A percentile compares a stretch with the other conserved stretches of the same genome.
Evolutionary conservation across 2,888 invertebrate species (phyloP).

Genomic region (Zygogramma bicolorata): DNA sequence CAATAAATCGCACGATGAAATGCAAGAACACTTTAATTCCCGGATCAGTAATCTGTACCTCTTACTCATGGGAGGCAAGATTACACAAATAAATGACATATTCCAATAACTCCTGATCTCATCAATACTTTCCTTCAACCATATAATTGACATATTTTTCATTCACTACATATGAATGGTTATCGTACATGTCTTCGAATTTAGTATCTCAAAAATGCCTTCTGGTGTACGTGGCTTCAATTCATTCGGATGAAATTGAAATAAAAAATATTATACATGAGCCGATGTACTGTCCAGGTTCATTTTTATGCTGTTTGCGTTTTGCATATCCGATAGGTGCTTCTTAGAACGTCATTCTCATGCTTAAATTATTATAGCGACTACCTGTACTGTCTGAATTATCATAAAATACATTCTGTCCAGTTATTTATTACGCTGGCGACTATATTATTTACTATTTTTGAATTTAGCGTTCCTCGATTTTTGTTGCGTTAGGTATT

Average conservation of each 20-base stretch:
- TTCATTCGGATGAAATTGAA: conserved; percentile 45
- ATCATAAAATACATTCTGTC: conserved; percentile 25
- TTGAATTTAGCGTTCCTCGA: neutral
- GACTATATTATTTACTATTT: conserved; percentile 15
- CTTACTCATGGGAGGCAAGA: too few species aligned
- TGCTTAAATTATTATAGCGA: conserved; percentile 39
- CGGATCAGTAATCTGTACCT: too few species aligned
- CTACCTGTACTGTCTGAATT: conserved; percentile 38
- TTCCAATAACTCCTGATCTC: too few species aligned
- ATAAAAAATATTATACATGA: conserved; percentile 53
- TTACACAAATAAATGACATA: too few species aligned
- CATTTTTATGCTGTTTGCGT: conserved; percentile 59
- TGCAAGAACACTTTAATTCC: too few species aligned
- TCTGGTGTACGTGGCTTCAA: conserved; percentile 38
- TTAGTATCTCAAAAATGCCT: conserved; percentile 25
- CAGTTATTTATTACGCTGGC: neutral
- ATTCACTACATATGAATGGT: neutral
- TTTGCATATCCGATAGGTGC: conserved; percentile 60
- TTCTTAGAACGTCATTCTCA: conserved; percentile 56
- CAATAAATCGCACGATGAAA: too few species aligned
- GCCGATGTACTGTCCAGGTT: conserved; percentile 53
- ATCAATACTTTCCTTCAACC: too few species aligned
- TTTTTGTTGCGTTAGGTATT: conserved; percentile 28
- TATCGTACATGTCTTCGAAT: neutral
- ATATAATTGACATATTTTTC: too few species aligned